Evolutionary conservation across 2,797 vertebrate species (phyloP).

Genomic region (Diglossa cyanea): DNA sequence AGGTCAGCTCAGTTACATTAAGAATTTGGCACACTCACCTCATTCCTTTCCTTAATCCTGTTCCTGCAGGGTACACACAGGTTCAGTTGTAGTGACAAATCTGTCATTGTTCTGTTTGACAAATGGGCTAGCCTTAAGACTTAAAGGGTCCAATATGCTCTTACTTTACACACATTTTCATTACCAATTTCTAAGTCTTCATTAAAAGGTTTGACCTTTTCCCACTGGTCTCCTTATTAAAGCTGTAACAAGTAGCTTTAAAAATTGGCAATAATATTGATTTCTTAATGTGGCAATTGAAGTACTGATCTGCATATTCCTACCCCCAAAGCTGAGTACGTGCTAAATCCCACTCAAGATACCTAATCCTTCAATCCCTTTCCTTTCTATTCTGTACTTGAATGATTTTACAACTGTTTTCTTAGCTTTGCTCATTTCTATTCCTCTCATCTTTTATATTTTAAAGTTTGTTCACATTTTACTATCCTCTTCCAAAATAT

Average conservation of each 20-base stretch:
- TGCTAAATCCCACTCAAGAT: background rate
- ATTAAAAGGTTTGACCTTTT: background rate
- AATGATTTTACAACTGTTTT: background rate
- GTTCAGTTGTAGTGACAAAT: background rate
- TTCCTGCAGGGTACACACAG: background rate
- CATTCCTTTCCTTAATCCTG: background rate
- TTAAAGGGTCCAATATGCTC: too few species aligned
- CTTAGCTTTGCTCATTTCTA: background rate
- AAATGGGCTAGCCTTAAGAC: background rate
- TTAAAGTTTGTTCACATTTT: background rate
- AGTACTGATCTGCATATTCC: background rate
- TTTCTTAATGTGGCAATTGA: background rate
- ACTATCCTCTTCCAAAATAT: background rate
- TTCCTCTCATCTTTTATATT: background rate
- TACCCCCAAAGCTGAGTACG: fast-evolving
- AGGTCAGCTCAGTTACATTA: background rate
- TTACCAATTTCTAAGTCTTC: background rate
- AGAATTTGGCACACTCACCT: background rate
- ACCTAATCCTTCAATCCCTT: background rate
- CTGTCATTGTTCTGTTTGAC: background rate
- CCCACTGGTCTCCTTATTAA: background rate
- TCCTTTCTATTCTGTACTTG: background rate
- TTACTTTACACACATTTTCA: background rate
- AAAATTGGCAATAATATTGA: background rate
- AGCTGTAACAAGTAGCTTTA: background rate